These are phyloP conservation scores for Stenopsyche tienmushanensis DNA, from an alignment of 1,140 invertebrate species.

Conservation along the genomic window DNA sequence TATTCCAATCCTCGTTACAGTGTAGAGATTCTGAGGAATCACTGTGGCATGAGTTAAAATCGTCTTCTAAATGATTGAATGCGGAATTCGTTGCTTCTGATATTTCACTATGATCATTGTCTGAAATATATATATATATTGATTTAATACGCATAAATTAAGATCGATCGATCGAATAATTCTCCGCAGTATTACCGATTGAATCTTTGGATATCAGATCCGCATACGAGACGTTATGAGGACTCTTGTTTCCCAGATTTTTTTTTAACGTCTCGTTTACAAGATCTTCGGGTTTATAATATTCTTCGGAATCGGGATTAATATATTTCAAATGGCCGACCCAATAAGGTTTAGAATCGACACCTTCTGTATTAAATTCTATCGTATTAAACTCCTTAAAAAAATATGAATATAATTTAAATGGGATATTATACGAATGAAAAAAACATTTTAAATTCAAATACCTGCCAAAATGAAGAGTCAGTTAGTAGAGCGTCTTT, in stretches of 20 bases:
- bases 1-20: slow-evolving; percentile 25
- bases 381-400: slow-evolving; percentile 34
- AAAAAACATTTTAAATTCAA: slow-evolving; percentile 1
- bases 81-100: neutral
- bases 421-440: neutral
- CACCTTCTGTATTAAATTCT: slow-evolving; percentile 22
- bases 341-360: slow-evolving; percentile 29
- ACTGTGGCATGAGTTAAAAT: neutral
- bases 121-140: neutral
- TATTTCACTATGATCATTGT: neutral
- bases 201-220: too few relatives aligned
- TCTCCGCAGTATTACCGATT: neutral
- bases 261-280: neutral
- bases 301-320: slow-evolving; percentile 18
- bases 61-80: too few relatives aligned
- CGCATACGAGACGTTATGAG: too few relatives aligned
- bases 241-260: neutral
- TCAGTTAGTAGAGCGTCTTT: slow-evolving; percentile 23
- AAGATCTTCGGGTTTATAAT: slow-evolving; percentile 28
- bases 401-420: slow-evolving; percentile 10
- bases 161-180: neutral
- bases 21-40: slow-evolving; percentile 7
- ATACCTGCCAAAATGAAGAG: slow-evolving; percentile 34
- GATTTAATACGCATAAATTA: neutral
- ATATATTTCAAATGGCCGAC: slow-evolving; percentile 28